A percentile compares a stretch with the other conserved stretches of the same genome.
Evolutionary conservation across 2,888 invertebrate genomes (phyloP).

Genomic region (Papilio elwesi): DNA sequence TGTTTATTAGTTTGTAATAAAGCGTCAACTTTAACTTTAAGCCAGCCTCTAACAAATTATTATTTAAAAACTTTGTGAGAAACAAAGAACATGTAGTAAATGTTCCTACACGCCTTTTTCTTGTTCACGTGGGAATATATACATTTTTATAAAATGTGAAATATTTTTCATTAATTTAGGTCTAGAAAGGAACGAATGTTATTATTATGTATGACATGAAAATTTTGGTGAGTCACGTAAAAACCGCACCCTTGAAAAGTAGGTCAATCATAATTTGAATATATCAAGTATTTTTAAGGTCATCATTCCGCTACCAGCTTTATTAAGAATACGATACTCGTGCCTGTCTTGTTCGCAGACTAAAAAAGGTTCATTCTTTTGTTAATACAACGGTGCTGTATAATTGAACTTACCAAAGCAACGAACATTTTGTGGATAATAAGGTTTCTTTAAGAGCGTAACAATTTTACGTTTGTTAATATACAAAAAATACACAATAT

Average conservation of each 20-base stretch:
- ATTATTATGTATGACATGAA: not conserved
- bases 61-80: no score
- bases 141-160: no score
- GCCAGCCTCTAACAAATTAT: no score
- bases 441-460: not conserved
- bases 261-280: constrained; percentile 36
- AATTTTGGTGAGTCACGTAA: constrained; percentile 17
- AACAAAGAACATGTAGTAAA: no score
- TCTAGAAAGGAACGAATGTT: not conserved
- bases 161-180: no score
- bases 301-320: constrained; percentile 33
- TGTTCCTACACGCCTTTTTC: no score
- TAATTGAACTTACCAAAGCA: constrained; percentile 24
- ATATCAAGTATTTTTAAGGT: constrained; percentile 35
- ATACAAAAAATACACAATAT: not conserved
- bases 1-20: no score
- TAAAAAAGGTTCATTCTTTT: constrained; percentile 35
- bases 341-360: constrained; percentile 24
- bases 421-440: constrained; percentile 6
- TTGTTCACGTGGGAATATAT: no score
- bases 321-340: constrained; percentile 33
- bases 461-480: not conserved
- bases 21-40: no score
- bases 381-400: constrained; percentile 15
- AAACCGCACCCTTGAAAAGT: constrained; percentile 24